A percentile compares a stretch with the other conserved stretches of the same genome.
Evolutionary conservation across 2,888 invertebrate genomes (phyloP).

Genomic region (Yponomeuta evonymella): DNA sequence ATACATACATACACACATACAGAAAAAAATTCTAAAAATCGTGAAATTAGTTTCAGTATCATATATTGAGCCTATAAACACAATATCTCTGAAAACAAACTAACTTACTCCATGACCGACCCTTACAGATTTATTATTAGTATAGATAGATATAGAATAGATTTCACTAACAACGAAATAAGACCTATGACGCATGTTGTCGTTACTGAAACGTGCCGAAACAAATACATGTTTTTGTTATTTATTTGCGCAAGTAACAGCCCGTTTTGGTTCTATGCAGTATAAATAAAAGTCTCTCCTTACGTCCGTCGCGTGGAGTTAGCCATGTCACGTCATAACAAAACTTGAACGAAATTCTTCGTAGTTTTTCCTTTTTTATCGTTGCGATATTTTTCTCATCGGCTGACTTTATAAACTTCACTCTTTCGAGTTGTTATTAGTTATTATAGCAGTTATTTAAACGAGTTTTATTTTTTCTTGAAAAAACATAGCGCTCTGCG

Average conservation of each 20-base stretch:
- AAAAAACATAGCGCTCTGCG: too few relatives aligned
- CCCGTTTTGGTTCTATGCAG: background rate
- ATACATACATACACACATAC: too few relatives aligned
- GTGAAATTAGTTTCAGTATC: too few relatives aligned
- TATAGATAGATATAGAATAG: too few relatives aligned
- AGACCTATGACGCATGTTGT: slow-evolving; percentile 5
- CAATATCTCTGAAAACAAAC: too few relatives aligned
- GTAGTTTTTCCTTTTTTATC: background rate
- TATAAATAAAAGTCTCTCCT: background rate
- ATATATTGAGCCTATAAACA: too few relatives aligned
- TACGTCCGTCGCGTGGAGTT: background rate
- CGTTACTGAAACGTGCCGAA: background rate
- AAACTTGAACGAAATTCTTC: background rate
- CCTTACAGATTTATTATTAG: too few relatives aligned
- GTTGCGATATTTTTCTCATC: background rate
- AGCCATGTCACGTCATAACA: background rate
- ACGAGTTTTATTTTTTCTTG: background rate
- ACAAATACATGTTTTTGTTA: slow-evolving; percentile 1
- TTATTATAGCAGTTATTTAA: background rate
- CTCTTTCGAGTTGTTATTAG: background rate
- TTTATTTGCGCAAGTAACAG: background rate
- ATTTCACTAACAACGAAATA: background rate
- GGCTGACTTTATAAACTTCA: background rate
- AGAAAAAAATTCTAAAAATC: too few relatives aligned
- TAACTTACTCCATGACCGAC: too few relatives aligned